Percentiles rank a stretch among this genome's conserved stretches.
phyloP scores from a whole-genome alignment of 2,888 invertebrate genomes.

The Tetragonisca angustula region DNA sequence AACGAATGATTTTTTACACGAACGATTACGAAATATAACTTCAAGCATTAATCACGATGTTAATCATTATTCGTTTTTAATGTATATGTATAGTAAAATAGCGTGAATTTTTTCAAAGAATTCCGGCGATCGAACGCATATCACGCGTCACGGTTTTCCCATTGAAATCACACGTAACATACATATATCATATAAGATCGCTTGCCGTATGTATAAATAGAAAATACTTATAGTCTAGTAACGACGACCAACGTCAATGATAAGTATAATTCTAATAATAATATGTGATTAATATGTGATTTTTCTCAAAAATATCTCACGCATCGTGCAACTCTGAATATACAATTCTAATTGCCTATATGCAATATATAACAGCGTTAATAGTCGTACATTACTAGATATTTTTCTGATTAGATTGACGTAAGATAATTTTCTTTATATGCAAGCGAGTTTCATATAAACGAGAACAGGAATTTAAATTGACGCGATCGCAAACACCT shows the following conservation, averaged over 20 bases:
- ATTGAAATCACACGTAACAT: slow-evolving; percentile 6
- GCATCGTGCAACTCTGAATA: background rate
- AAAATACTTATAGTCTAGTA: background rate
- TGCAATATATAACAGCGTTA: background rate
- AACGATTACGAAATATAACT: background rate
- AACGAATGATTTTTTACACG: background rate
- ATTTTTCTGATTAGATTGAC: background rate
- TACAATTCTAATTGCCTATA: too few species aligned
- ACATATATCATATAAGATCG: background rate
- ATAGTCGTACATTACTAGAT: background rate
- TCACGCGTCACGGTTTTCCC: slow-evolving; percentile 35
- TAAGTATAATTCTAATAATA: background rate
- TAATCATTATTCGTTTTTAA: background rate
- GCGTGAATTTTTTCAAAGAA: slow-evolving; percentile 22
- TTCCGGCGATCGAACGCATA: background rate
- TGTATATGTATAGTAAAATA: background rate
- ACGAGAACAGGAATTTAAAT: background rate
- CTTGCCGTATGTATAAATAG: background rate
- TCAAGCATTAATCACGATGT: background rate
- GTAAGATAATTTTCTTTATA: background rate
- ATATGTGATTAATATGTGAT: background rate
- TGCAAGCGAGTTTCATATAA: background rate
- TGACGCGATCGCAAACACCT: background rate
- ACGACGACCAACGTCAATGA: background rate
- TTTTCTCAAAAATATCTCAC: background rate